phyloP scores from a whole-genome alignment of 1,140 invertebrate genomes.

The Eciton burchellii region DNA sequence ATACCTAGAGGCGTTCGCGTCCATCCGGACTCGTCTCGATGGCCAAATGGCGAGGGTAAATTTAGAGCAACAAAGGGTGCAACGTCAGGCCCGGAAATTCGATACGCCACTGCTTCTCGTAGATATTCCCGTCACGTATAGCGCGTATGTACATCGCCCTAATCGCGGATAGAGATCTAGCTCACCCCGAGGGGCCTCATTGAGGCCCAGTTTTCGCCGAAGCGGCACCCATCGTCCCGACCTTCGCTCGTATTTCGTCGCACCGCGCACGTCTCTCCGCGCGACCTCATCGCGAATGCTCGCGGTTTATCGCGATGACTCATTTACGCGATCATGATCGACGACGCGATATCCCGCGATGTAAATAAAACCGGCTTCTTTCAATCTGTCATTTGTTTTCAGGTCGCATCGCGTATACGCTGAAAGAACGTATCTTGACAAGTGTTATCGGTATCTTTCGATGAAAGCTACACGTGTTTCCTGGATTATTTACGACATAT shows the following conservation, averaged over 20 bases:
- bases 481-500: too few species aligned
- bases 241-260: constrained; percentile 57
- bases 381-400: neutral
- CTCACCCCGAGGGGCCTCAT: constrained; percentile 50
- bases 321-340: neutral
- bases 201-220: constrained; percentile 61
- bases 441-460: neutral
- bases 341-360: constrained; percentile 5
- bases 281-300: neutral
- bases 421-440: constrained; percentile 5
- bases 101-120: constrained; percentile 60
- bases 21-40: constrained; percentile 28
- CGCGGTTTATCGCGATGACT: constrained; percentile 5
- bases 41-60: constrained; percentile 45
- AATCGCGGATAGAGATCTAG: constrained; percentile 71
- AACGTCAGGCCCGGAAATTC: constrained; percentile 63
- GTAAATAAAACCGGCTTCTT: constrained; percentile 14
- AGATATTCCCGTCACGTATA: constrained; percentile 73
- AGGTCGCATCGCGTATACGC: neutral
- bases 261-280: constrained; percentile 14
- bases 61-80: constrained; percentile 52
- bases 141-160: constrained; percentile 60
- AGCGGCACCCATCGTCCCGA: constrained; percentile 59
- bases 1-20: neutral
- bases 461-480: too few species aligned